Evolutionary conservation across 2,113 vertebrate genomes (phyloP), one percentile per base, ranked within the genome.

Genomic region (Axis porcinus): DNA sequence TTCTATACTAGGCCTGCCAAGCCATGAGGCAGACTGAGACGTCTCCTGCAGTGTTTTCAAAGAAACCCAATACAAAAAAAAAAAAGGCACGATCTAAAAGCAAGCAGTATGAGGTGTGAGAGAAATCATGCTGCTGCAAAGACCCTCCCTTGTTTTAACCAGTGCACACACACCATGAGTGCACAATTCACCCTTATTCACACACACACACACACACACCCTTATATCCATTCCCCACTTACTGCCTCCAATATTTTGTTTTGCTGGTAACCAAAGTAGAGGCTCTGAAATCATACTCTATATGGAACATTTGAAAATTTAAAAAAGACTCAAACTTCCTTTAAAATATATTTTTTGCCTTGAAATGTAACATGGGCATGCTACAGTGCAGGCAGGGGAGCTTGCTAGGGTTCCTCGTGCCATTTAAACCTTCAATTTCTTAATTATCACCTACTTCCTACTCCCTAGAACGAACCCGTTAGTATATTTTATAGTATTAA

Each of bases 401-500:
- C 14, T 13, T 36, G 50, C 52, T 88, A 30, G 45, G n/a, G 27
- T 21, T 97, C 90, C 78, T 81, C 95, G 62, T 74, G 95, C 47
- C 50, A 94, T 97, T 88, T 85, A 94, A 98, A 97, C 70, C 60
- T 96, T 94, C 95, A 85, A 70, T 86, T 98, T 98, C 54, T 86
- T 98, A 96, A 97, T 98, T 98, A 98, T 95, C 97, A 81, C 86
- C 78, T 96, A 91, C 94, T 98, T 97, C 86, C 54, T 19, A 74
- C 16, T 96, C 40, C 4, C 7, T 86, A 25, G 86, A 96, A 98
- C 95, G 92, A 97, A 58, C 16, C 45, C 97, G 33, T 91, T 98
- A 98, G 92, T 79, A 88, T 96, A 94, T 98, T 97, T 95, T 95
- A 98, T 60, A 81, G 91, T 76, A 98, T 97, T 98, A 98, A 96